Percentiles rank a stretch among this genome's conserved stretches.
Conservation (phyloP, 2,797 vertebrate species). For the Chromis chromis region DNA sequence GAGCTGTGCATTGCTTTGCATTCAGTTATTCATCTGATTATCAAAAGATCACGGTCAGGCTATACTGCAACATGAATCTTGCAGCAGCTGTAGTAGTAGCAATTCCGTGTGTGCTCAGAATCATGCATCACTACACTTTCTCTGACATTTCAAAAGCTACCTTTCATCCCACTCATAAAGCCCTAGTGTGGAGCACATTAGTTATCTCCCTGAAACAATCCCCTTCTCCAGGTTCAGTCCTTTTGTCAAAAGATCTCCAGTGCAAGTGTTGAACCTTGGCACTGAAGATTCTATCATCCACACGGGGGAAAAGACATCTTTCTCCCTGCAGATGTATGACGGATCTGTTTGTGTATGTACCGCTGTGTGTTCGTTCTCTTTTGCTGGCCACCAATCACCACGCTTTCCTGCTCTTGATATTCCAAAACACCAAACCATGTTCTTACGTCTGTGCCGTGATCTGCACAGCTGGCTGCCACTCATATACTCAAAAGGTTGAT, state of each 20-base stretch:
- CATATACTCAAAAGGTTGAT: constrained; percentile 45
- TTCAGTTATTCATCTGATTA: constrained; percentile 41
- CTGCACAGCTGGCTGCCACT: constrained; percentile 47
- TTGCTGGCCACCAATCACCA: constrained; percentile 5
- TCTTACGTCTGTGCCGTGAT: constrained; percentile 36
- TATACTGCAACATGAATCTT: constrained; percentile 33
- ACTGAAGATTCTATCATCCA: constrained; percentile 52
- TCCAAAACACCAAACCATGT: constrained; percentile 32
- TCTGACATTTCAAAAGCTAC: constrained; percentile 67
- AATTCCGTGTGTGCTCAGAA: constrained; percentile 24
- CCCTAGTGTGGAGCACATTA: constrained; percentile 54
- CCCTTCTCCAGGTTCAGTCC: constrained; percentile 51
- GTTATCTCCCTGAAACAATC: constrained; percentile 67
- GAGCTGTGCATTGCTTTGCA: constrained; percentile 12
- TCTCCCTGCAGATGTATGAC: constrained; percentile 54
- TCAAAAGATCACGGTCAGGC: constrained; percentile 37
- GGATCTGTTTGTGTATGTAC: constrained; percentile 13
- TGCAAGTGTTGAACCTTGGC: constrained; percentile 54
- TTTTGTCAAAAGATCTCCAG: constrained; percentile 58
- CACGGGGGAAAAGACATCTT: constrained; percentile 36
- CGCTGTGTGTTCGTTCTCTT: constrained; percentile 19
- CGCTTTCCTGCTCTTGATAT: constrained; percentile 28
- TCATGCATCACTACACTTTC: constrained; percentile 36
- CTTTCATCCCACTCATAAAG: constrained; percentile 65
- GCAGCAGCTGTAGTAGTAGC: constrained; percentile 10